A percentile compares a stretch with the other conserved stretches of the same genome.
Conservation (phyloP, 2,113 vertebrate species). For the Theropithecus gelada region DNA sequence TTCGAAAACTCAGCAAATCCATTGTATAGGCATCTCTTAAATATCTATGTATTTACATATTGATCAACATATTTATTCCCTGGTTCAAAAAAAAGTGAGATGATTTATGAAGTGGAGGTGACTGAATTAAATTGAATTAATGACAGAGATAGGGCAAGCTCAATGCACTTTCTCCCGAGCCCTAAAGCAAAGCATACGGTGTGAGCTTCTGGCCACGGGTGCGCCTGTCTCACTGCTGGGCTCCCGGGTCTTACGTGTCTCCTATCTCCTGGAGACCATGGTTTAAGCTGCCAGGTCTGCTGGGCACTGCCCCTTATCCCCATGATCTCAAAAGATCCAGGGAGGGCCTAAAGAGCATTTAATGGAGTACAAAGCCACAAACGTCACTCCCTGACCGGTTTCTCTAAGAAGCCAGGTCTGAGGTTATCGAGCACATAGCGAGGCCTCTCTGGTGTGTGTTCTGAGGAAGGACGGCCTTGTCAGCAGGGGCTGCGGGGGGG, state of each 20-base stretch:
- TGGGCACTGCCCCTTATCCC: not conserved
- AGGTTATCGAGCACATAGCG: not conserved
- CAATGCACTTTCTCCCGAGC: not conserved
- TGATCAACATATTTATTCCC: not conserved
- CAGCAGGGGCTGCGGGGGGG: not conserved
- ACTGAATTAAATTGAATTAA: not conserved
- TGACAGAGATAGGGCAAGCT: not conserved
- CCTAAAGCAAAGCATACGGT: not conserved
- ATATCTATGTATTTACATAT: not conserved
- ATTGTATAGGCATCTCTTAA: not conserved
- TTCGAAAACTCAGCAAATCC: not conserved
- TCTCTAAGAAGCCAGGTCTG: not conserved
- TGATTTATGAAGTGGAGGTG: not conserved
- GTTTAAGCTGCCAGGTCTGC: not conserved
- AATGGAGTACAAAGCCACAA: not conserved
- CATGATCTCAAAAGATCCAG: not conserved
- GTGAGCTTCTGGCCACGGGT: not conserved
- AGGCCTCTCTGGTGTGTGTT: not conserved
- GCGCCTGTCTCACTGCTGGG: too few species aligned
- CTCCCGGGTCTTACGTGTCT: accelerated
- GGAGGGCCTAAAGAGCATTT: not conserved
- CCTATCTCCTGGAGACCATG: not conserved
- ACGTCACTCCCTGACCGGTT: not conserved
- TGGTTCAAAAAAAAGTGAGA: not conserved
- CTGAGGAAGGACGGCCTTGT: not conserved